phyloP scores from a whole-genome alignment of 2,888 invertebrate genomes.

The Caenorhabditis imperialis region DNA sequence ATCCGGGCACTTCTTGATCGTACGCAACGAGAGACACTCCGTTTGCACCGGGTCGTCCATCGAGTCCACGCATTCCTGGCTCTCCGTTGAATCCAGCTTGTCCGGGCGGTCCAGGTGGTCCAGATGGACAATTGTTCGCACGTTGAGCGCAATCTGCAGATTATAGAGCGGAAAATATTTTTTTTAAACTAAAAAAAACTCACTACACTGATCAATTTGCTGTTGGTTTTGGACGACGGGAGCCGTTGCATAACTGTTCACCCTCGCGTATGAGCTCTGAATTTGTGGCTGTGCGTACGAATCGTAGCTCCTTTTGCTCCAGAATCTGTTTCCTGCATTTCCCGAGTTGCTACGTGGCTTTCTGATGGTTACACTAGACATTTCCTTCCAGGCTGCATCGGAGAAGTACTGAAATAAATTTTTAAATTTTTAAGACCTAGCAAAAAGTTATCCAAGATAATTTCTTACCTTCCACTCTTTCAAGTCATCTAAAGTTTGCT shows the following conservation, averaged over 20 bases:
- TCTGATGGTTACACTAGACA: slow-evolving; percentile 18
- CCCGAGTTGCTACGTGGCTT: slow-evolving; percentile 24
- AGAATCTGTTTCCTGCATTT: slow-evolving; percentile 32
- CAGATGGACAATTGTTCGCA: slow-evolving; percentile 49
- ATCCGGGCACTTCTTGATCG: slow-evolving; percentile 54
- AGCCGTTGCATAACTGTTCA: slow-evolving; percentile 50
- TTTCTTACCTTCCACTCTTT: slow-evolving; percentile 52
- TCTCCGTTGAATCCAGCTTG: slow-evolving; percentile 37
- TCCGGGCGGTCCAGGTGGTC: slow-evolving; percentile 42
- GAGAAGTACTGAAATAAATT: slow-evolving; percentile 35
- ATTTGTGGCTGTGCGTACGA: slow-evolving; percentile 25
- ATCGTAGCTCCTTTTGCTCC: slow-evolving; percentile 33
- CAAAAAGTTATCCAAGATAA: background rate
- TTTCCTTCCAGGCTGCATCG: slow-evolving; percentile 52
- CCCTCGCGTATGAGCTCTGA: slow-evolving; percentile 33
- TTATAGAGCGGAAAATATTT: background rate
- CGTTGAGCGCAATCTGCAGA: slow-evolving; percentile 47
- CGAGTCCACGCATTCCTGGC: slow-evolving; percentile 45
- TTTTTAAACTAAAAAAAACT: slow-evolving; percentile 1
- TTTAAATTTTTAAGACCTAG: background rate
- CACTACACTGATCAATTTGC: slow-evolving; percentile 49
- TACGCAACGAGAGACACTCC: slow-evolving; percentile 53
- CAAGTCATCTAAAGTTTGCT: slow-evolving; percentile 50
- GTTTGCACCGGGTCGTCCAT: slow-evolving; percentile 53
- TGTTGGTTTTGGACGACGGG: slow-evolving; percentile 23